Percentiles rank a stretch among this genome's conserved stretches.
Conservation (phyloP, 35 echinoderm and acorn worm genomes). For the Eucidaris tribuloides region DNA sequence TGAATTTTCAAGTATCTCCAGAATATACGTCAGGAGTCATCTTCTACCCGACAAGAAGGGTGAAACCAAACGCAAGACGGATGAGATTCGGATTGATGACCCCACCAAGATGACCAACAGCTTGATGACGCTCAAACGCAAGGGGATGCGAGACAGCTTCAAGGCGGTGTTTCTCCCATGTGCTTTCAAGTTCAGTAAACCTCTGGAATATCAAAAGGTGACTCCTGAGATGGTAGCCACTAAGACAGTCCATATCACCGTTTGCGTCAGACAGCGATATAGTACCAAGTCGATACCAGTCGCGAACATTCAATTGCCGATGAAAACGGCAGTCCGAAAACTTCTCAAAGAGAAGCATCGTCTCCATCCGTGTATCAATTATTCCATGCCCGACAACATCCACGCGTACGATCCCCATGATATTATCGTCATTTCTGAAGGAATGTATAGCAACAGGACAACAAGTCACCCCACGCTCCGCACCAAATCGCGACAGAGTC, state of each 20-base stretch:
- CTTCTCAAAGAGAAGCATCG: conserved; percentile 73
- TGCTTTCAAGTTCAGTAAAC: conserved; percentile 80
- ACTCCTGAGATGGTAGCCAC: conserved; percentile 56
- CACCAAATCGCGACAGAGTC: conserved; percentile 22
- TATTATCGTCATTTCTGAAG: conserved; percentile 74
- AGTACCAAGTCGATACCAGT: conserved; percentile 74
- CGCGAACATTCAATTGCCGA: conserved; percentile 74
- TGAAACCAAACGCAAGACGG: conserved; percentile 84
- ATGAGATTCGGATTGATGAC: conserved; percentile 77
- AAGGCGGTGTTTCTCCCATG: conserved; percentile 89
- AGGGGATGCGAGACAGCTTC: conserved; percentile 58
- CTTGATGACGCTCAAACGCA: conserved; percentile 71
- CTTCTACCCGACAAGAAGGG: conserved; percentile 96
- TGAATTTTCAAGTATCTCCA: conserved; percentile 77
- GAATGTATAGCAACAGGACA: conserved; percentile 79
- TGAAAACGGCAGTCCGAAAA: conserved; percentile 85
- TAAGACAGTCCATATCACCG: conserved; percentile 75
- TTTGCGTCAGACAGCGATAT: conserved; percentile 83
- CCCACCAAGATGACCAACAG: conserved; percentile 54
- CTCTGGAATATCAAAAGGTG: conserved; percentile 88
- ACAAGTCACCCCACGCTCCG: conserved; percentile 78
- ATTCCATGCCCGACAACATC: conserved; percentile 79
- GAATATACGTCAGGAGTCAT: conserved; percentile 69
- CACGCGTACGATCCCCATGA: conserved; percentile 85
- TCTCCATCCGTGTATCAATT: conserved; percentile 78